Conservation (phyloP, 1,140 invertebrate genomes). For the Lepidurus arcticus region DNA sequence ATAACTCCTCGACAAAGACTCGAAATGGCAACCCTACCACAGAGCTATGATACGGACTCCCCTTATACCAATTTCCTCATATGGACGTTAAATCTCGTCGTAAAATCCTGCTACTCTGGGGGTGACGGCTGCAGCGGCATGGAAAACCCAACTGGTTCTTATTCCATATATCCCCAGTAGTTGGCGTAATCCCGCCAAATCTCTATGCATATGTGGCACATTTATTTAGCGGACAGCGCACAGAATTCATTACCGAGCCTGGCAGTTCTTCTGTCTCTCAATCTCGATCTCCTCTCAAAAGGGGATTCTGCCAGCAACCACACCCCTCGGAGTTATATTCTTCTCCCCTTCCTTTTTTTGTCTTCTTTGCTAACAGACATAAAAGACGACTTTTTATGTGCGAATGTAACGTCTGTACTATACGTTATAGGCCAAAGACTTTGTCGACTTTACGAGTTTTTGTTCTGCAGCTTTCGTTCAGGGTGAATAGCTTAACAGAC, state of each 20-base stretch:
- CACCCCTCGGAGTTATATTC: not conserved
- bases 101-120: not conserved
- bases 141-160: not conserved
- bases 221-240: conserved; percentile 14
- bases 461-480: not conserved
- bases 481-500: not conserved
- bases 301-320: not conserved
- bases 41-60: too few species aligned
- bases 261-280: not conserved
- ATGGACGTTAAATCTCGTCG: too few species aligned
- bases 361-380: not conserved
- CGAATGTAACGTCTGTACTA: not conserved
- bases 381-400: conserved; percentile 13
- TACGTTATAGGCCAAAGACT: not conserved
- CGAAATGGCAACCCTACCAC: too few species aligned
- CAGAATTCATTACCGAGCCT: conserved; percentile 8
- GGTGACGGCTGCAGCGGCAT: not conserved
- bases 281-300: not conserved
- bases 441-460: not conserved
- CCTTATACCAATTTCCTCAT: too few species aligned
- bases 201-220: not conserved
- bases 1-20: too few species aligned
- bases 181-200: conserved; percentile 13
- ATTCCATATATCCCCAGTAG: not conserved
- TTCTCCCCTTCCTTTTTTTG: not conserved